A percentile compares a stretch with the other conserved stretches of the same genome.
Conservation (phyloP, 2,888 invertebrate genomes). For the Dione vanillae region DNA sequence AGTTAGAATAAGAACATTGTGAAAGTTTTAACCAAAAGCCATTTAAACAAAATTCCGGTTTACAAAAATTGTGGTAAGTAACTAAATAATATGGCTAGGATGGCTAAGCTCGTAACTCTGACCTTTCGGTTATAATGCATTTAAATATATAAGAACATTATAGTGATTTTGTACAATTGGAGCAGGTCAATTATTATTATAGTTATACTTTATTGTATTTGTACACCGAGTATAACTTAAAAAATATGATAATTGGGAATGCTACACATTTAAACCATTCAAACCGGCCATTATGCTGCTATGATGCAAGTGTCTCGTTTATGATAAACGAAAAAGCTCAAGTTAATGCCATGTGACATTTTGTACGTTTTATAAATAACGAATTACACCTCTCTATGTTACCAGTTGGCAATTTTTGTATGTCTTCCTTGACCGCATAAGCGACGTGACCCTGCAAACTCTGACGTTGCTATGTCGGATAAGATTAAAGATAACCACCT, state of each 20-base stretch:
- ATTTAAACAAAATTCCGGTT: no score
- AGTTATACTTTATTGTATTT: conserved; percentile 3
- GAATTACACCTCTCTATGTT: conserved; percentile 24
- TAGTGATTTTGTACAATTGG: neutral
- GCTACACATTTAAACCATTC: conserved; percentile 2
- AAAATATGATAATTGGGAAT: conserved; percentile 4
- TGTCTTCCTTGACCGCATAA: conserved; percentile 62
- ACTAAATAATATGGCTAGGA: neutral
- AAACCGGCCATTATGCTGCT: conserved; percentile 2
- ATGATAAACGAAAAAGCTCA: conserved; percentile 16
- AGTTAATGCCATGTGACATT: conserved; percentile 32
- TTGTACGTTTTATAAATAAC: conserved; percentile 39
- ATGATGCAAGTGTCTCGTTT: conserved; percentile 12
- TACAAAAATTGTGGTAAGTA: neutral
- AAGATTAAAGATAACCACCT: conserved; percentile 57
- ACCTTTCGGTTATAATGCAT: neutral
- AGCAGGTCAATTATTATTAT: conserved; percentile 13
- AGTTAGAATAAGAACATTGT: no score
- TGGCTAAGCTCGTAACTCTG: neutral
- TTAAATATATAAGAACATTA: neutral
- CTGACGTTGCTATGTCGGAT: conserved; percentile 51
- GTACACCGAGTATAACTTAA: conserved; percentile 14
- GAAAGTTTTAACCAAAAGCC: no score
- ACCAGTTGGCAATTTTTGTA: conserved; percentile 23
- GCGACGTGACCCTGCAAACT: conserved; percentile 57